A percentile compares a stretch with the other conserved stretches of the same genome.
phyloP scores from a whole-genome alignment of 2,113 vertebrate genomes.

The Heteronetta atricapilla region DNA sequence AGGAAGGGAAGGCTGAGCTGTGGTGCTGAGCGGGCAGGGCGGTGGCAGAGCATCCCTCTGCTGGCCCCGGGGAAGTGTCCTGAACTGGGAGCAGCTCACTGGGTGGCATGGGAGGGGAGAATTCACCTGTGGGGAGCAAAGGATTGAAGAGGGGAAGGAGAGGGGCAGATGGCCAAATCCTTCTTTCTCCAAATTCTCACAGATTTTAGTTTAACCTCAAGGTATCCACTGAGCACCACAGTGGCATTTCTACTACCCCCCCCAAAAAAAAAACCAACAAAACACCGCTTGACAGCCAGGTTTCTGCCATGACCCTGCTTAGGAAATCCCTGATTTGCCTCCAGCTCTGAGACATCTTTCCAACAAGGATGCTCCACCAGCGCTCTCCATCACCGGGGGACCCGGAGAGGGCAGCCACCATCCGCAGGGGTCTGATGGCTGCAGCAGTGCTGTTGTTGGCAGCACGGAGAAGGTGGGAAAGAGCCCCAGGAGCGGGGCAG shows the following conservation, averaged over 20 bases:
- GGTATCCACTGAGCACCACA: not conserved
- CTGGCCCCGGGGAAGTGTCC: not conserved
- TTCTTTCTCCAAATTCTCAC: not conserved
- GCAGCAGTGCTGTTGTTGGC: not conserved
- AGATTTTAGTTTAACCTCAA: not conserved
- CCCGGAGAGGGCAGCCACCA: not conserved
- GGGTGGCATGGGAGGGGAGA: not conserved
- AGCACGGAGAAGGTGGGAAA: not conserved
- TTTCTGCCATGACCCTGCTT: not conserved
- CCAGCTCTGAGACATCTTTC: not conserved
- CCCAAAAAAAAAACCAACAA: not conserved
- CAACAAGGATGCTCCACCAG: not conserved
- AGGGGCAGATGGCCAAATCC: not conserved
- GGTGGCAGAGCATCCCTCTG: not conserved
- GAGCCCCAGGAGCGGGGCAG: not conserved
- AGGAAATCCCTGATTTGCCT: not conserved
- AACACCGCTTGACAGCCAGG: not conserved
- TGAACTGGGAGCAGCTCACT: not conserved
- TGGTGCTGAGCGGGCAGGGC: not conserved
- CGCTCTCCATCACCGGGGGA: fast-evolving
- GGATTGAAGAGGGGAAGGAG: not conserved
- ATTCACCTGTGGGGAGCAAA: not conserved
- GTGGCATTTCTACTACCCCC: not conserved
- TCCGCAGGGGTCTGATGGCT: not conserved
- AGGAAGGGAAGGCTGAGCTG: not conserved